These are phyloP conservation scores for Charanyca ferruginea DNA, from an alignment of 2,888 invertebrate species.

Conservation along the genomic window DNA sequence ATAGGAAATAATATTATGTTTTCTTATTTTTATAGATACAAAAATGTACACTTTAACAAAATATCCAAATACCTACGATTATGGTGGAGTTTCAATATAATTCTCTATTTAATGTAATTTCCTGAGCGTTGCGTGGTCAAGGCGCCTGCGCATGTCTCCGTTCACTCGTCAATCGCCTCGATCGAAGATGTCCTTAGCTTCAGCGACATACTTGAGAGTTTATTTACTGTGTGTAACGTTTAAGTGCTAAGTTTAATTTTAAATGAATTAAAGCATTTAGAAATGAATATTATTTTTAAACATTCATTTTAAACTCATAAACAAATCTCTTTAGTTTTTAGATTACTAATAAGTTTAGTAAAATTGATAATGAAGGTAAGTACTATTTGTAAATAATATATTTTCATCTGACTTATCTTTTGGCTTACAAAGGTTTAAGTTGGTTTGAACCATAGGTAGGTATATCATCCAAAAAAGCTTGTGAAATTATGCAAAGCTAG, in stretches of 20 bases:
- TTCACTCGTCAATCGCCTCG: constrained; percentile 67
- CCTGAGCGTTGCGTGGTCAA: constrained; percentile 59
- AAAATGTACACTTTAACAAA: not conserved
- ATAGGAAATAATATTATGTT: not conserved
- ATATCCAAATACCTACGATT: constrained; percentile 7
- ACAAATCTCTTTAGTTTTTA: not conserved
- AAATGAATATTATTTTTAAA: not conserved
- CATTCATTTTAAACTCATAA: not conserved
- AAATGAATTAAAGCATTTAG: constrained; percentile 9
- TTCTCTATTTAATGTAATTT: constrained; percentile 56
- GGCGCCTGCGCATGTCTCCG: constrained; percentile 66
- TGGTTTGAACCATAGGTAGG: not conserved
- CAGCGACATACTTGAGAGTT: constrained; percentile 47
- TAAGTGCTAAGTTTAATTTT: constrained; percentile 23
- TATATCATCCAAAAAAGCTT: constrained; percentile 12
- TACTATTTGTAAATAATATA: too few relatives aligned
- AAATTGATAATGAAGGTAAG: too few relatives aligned
- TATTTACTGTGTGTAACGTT: constrained; percentile 43
- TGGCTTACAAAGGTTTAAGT: not conserved
- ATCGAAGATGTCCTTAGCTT: constrained; percentile 50
- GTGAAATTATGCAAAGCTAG: constrained; percentile 26
- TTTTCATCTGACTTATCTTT: not conserved
- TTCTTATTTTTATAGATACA: not conserved
- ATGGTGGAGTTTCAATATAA: constrained; percentile 33
- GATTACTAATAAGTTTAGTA: too few relatives aligned